Evolutionary conservation across 2,113 vertebrate species (phyloP).

Genomic region (Triplophysa rosa): DNA sequence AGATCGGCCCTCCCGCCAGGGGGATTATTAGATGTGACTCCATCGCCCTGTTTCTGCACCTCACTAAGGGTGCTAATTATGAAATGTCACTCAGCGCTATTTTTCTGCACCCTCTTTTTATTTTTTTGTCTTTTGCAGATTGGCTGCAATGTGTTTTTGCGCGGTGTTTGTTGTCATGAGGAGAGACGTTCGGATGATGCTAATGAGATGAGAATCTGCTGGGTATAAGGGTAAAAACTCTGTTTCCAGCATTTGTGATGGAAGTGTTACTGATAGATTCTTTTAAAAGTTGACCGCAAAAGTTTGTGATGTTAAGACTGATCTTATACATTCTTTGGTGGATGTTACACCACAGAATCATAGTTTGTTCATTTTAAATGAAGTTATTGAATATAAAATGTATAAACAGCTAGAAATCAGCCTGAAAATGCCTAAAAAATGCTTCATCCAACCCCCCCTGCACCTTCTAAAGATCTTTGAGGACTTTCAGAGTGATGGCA

Average conservation of each 20-base stretch:
- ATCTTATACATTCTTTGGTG: neutral
- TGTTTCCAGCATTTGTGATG: neutral
- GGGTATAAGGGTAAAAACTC: neutral
- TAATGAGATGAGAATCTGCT: conserved; percentile 17
- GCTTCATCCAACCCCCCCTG: conserved; percentile 23
- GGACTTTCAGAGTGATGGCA: conserved; percentile 47
- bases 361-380: neutral
- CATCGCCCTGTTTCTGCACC: conserved; percentile 24
- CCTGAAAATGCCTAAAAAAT: neutral
- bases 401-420: neutral
- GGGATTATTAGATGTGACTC: conserved; percentile 55
- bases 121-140: conserved; percentile 9
- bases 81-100: conserved; percentile 59
- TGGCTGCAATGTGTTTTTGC: conserved; percentile 15
- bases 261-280: neutral
- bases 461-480: conserved; percentile 56
- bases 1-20: conserved; percentile 55
- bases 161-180: conserved; percentile 4
- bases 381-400: neutral
- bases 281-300: neutral
- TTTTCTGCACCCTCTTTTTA: conserved; percentile 33
- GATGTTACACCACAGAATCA: neutral
- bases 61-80: conserved; percentile 63
- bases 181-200: conserved; percentile 8
- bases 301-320: no score